Conservation (phyloP, 1,140 invertebrate species). For the Homalodisca vitripennis region DNA sequence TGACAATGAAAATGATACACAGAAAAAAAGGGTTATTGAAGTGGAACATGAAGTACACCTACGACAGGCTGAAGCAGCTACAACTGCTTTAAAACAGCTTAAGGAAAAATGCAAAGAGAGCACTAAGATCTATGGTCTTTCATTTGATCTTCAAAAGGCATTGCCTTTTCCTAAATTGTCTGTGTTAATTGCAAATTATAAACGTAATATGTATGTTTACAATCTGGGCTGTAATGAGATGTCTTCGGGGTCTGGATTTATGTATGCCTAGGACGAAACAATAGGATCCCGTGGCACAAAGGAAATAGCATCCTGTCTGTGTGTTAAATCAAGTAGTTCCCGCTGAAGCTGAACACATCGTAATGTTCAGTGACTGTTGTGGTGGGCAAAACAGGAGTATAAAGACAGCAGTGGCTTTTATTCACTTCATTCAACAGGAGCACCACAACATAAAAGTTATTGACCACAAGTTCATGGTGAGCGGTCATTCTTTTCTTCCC, state of each 20-base stretch:
- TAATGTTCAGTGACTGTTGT: constrained; percentile 38
- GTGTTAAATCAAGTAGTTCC: constrained; percentile 31
- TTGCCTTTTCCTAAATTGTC: constrained; percentile 37
- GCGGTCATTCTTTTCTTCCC: constrained; percentile 42
- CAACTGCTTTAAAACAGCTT: constrained; percentile 19
- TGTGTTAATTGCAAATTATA: constrained; percentile 37
- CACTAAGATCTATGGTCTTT: constrained; percentile 32
- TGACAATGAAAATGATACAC: constrained; percentile 1
- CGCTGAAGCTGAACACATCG: constrained; percentile 31
- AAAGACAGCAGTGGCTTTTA: constrained; percentile 39
- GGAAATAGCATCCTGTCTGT: constrained; percentile 36
- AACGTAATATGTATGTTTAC: constrained; percentile 38
- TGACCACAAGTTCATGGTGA: constrained; percentile 44
- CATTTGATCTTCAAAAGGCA: constrained; percentile 38
- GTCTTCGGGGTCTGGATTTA: constrained; percentile 27
- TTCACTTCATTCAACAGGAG: constrained; percentile 39
- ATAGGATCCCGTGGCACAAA: constrained; percentile 34
- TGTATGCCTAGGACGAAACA: constrained; percentile 39
- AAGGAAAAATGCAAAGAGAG: constrained; percentile 32
- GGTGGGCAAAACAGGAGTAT: constrained; percentile 40
- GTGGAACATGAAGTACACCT: constrained; percentile 36
- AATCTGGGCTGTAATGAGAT: constrained; percentile 36
- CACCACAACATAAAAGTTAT: constrained; percentile 39
- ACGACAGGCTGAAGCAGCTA: constrained; percentile 34
- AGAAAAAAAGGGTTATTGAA: constrained; percentile 34